Conservation (phyloP, 2,113 vertebrate genomes). For the Hiodon tergisus region DNA sequence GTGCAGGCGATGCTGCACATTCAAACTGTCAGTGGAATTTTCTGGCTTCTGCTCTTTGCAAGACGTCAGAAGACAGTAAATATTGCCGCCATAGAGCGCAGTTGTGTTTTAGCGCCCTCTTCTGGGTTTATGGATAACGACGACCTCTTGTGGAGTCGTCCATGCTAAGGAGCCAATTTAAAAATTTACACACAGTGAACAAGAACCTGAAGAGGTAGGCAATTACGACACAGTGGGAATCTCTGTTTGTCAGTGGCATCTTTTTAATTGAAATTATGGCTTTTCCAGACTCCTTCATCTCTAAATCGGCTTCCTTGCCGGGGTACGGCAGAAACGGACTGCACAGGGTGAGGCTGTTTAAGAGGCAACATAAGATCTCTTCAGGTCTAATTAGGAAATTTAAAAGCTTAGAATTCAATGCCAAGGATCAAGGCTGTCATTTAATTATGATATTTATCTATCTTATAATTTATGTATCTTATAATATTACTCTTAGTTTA, state of each 20-base stretch:
- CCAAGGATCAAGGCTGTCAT: too few species aligned
- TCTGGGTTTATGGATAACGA: slow-evolving; percentile 31
- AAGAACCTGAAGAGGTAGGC: too few species aligned
- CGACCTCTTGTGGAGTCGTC: background rate
- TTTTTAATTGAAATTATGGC: background rate
- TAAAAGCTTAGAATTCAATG: background rate
- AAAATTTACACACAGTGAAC: background rate
- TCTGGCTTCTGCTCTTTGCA: background rate
- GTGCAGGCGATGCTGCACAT: slow-evolving; percentile 13
- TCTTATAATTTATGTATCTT: too few species aligned
- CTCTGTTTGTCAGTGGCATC: background rate
- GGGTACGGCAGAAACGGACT: slow-evolving; percentile 90
- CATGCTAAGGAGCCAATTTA: background rate
- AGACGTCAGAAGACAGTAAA: background rate
- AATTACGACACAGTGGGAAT: background rate
- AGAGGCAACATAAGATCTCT: background rate
- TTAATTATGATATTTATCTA: too few species aligned
- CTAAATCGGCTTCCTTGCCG: slow-evolving; percentile 88
- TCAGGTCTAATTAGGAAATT: background rate
- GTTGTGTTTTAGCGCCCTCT: slow-evolving; percentile 47
- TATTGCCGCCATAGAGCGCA: background rate
- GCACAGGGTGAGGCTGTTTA: slow-evolving; percentile 74
- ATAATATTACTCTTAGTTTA: too few species aligned
- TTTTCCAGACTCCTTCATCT: slow-evolving; percentile 81
- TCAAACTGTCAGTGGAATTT: slow-evolving; percentile 1